Conservation (phyloP, 2,797 vertebrate genomes). For the Gorsachius magnificus region DNA sequence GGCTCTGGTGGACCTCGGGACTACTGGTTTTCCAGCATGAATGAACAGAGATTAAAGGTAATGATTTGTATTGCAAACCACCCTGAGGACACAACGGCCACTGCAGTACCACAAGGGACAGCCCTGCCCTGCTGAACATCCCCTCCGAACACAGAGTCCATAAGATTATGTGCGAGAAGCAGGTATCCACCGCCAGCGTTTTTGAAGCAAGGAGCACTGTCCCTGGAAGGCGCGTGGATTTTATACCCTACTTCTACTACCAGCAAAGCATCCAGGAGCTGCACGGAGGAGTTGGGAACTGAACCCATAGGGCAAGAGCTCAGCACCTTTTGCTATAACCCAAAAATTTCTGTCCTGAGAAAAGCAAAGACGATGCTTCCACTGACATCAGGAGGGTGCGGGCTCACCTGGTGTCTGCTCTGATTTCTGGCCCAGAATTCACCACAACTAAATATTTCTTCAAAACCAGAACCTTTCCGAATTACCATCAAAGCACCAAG, state of each 20-base stretch:
- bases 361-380: neutral
- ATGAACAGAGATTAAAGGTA: neutral
- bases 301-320: neutral
- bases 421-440: neutral
- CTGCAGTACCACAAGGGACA: fast-evolving
- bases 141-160: neutral
- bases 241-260: neutral
- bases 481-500: fast-evolving
- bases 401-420: neutral
- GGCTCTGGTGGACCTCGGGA: neutral
- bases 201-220: neutral
- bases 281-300: neutral
- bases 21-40: neutral
- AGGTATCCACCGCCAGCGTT: neutral
- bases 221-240: fast-evolving
- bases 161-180: neutral
- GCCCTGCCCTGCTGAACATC: neutral
- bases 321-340: neutral
- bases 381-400: fast-evolving
- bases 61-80: neutral
- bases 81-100: fast-evolving
- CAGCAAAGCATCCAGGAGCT: neutral
- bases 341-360: neutral
- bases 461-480: neutral
- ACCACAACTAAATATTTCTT: neutral